Conservation (phyloP, 2,113 vertebrate genomes). For the Hystrix brachyura region DNA sequence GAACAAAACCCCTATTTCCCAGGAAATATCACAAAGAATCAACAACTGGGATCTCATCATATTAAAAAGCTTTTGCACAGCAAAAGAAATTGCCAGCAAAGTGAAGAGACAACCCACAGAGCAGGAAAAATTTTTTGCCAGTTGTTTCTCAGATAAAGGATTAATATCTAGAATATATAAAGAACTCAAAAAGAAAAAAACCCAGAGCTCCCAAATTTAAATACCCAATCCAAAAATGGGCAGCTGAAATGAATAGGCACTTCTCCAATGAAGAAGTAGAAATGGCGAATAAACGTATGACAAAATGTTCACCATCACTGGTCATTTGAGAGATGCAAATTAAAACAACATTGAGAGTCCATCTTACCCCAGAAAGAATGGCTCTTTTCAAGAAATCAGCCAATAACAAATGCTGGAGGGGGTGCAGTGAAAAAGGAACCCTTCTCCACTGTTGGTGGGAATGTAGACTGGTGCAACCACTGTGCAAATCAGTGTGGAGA, state of each 20-base stretch:
- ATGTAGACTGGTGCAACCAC: background rate
- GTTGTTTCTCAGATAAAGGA: background rate
- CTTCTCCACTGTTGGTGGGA: background rate
- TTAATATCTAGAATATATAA: background rate
- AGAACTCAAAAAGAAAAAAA: background rate
- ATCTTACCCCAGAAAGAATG: background rate
- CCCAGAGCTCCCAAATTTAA: background rate
- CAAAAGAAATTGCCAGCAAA: background rate
- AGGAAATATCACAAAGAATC: background rate
- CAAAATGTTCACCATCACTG: background rate
- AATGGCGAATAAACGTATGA: background rate
- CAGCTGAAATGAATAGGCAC: background rate
- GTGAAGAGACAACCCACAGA: background rate
- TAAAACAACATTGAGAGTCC: background rate
- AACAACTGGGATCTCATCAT: background rate
- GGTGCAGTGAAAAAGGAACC: background rate
- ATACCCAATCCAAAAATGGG: background rate
- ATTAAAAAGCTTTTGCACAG: background rate
- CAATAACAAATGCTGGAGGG: background rate
- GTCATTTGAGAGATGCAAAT: background rate
- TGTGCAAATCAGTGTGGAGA: background rate
- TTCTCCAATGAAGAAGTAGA: background rate
- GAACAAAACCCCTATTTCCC: background rate
- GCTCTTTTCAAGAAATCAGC: background rate
- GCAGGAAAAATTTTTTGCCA: background rate